Base-by-base conservation (phyloP, 2,797 vertebrate species). In the Hydrophis major region DNA sequence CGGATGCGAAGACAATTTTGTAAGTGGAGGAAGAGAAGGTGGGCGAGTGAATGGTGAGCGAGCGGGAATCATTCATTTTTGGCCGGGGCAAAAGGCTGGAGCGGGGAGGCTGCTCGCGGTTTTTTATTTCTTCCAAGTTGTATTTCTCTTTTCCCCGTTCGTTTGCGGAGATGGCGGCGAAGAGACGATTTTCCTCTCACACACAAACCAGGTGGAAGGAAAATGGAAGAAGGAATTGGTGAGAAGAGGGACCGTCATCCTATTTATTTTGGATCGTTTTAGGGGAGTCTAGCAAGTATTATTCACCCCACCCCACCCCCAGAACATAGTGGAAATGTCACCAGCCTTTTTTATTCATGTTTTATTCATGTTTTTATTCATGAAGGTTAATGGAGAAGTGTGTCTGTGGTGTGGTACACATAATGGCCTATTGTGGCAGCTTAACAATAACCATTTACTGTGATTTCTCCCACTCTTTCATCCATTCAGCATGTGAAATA, bases 1-100 rank as follows among this genome's bases (percentile, higher is more conserved):
- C 95, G 98, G 98, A 95, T 98, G 98, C 96, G 98, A 98, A 96
- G 99, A 99, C 97, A 99, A 97, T 97, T 99, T 99, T 96, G 99
- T 99, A 97, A 99, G 99, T 98, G 92, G n/a, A 4, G 22, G 61
- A 89, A 57, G 8, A 4, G 16, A 14, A 7, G 1, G 4, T 69
- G 90, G n/a, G 69, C 6, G 90, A 6, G 14, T 11, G 27, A 25
- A n/a, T 12, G 61, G 13, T 63, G 63, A 66, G 32, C 12, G 16
- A 53, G 59, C 22, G 57, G n/a, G 32, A 61, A 47, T 27, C 56
- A 12, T 53, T 32, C 16, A 5, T 20, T 28, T 57, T 53, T 28
- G 32, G 63, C 20, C 14, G 32, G 7, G n/a, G 28, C 55, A n/a
- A 22, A 60, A 42, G n/a, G 12, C 55, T 47, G 18, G 50, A 56